Evolutionary conservation across 2,113 vertebrate species (phyloP).

Genomic region (Setophaga coronata): DNA sequence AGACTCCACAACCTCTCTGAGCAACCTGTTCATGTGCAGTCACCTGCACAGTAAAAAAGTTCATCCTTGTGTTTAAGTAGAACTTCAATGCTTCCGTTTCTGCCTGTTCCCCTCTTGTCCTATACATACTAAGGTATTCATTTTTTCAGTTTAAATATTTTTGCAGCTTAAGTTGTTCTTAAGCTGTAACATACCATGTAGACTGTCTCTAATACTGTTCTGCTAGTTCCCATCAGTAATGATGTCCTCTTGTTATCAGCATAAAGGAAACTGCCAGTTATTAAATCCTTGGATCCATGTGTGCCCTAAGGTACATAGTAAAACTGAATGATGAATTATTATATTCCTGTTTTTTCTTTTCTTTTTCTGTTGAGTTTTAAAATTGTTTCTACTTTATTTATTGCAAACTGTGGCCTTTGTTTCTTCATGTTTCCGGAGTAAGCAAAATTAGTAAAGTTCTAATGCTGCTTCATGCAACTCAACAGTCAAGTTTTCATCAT

Average conservation of each 20-base stretch:
- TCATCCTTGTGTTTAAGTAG: neutral
- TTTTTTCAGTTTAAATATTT: neutral
- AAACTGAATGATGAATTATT: neutral
- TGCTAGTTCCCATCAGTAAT: neutral
- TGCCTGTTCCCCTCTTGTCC: neutral
- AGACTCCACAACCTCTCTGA: neutral
- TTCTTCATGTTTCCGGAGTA: neutral
- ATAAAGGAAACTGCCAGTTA: neutral
- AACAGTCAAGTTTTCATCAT: neutral
- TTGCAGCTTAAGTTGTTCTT: neutral
- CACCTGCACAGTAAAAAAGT: neutral
- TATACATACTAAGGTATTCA: neutral
- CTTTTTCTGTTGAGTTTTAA: neutral
- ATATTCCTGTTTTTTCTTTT: neutral
- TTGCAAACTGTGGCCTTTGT: neutral
- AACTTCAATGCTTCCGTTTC: neutral
- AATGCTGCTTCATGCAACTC: neutral
- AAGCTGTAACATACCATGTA: fast-evolving
- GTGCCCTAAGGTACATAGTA: neutral
- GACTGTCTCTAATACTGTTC: neutral
- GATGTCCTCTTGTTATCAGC: neutral
- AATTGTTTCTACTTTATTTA: neutral
- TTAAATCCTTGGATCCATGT: neutral
- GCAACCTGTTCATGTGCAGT: fast-evolving
- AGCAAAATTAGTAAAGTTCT: neutral